Evolutionary conservation across 2,113 vertebrate species (phyloP), one percentile per base, ranked within the genome.

Genomic region (Benitochromis conjunctus): DNA sequence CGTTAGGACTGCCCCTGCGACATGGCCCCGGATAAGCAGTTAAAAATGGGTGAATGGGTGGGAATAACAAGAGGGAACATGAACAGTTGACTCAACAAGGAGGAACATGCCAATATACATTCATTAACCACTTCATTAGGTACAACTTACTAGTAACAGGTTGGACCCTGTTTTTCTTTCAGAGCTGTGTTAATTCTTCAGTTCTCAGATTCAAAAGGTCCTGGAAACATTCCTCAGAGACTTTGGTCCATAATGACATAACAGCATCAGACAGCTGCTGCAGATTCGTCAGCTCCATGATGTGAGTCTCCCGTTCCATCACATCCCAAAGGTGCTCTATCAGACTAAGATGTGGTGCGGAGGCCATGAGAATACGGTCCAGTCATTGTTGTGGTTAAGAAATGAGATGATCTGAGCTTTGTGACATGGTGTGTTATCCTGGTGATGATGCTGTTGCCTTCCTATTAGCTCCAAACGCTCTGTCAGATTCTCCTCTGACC

Each of bases 301-400:
- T 13, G 26, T 1, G 56, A 57, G 29, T 1, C 56, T 29, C 4
- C 12, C 29, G 13, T 8, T 57, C 12, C 24, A 5, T 21, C 56
- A 58, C 56, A 29, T 58, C 26, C 2, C 56, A 29, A 24, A 29
- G 56, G 56, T 9, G 56, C 0, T 58, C 26, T 1, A 0, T 29
- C 0, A 29, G 56, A 13, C 13, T 58, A 16, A 2, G 56, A 16
- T 58, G 24, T 58, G 56, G 5, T 1, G 24, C 5, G 13, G 56
- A 58, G 24, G 56, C 56, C 56, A 29, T 29, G 16, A 58, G 56
- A 58, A 29, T 29, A 3, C 4, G 0, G 56, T 29, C 56, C 16
- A 29, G 26, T 9, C 24, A 0, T 34, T 6, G 58, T 60, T 62
- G 57, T 60, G 57, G 16, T 0, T 2, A 0, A 11, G 58, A 60